These are phyloP conservation scores for Bombycilla garrulus DNA, from an alignment of 2,113 vertebrate species.

Conservation along the genomic window DNA sequence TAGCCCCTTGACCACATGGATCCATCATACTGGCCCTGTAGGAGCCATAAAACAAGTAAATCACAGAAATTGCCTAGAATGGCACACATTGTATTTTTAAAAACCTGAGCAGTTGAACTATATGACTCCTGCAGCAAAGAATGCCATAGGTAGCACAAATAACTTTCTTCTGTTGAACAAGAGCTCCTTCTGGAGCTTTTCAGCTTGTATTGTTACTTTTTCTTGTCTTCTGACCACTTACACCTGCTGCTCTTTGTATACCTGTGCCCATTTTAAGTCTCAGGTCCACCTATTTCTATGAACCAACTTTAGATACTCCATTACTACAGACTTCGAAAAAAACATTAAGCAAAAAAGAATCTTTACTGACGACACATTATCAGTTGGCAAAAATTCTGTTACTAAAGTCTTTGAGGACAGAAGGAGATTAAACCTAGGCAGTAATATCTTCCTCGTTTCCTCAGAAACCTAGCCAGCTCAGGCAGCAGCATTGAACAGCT, in stretches of 20 bases:
- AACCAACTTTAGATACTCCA: background rate
- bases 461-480: background rate
- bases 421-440: background rate
- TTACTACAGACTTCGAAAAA: background rate
- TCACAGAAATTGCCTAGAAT: background rate
- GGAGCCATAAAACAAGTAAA: no score
- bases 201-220: background rate
- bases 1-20: no score
- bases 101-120: background rate
- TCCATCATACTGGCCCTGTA: no score
- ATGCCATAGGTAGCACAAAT: background rate
- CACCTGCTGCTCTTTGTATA: background rate
- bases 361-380: background rate
- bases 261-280: background rate
- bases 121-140: background rate
- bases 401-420: background rate
- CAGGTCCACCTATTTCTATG: fast-evolving
- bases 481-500: background rate
- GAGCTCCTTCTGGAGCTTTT: background rate
- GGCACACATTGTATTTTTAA: background rate
- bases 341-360: background rate
- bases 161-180: background rate
- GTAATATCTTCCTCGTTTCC: background rate
- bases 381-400: background rate
- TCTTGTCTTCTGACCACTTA: background rate